A percentile compares a stretch with the other conserved stretches of the same genome.
Evolutionary conservation across 1,140 invertebrate genomes (phyloP).

Genomic region (Ceratosolen solmsi): DNA sequence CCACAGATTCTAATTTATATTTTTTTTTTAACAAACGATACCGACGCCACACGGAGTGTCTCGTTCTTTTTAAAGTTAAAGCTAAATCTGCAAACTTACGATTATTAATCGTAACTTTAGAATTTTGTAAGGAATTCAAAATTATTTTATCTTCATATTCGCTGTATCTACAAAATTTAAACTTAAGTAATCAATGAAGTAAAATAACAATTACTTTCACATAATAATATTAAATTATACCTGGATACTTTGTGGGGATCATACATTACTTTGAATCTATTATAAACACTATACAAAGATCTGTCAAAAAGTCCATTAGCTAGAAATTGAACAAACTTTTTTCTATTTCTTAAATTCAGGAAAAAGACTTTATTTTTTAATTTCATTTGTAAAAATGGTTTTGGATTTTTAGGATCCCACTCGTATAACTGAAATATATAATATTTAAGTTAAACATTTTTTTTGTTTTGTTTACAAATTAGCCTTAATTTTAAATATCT

Average conservation of each 20-base stretch:
- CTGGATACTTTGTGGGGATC: conserved; percentile 51
- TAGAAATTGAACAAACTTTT: conserved; percentile 64
- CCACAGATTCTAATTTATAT: not conserved
- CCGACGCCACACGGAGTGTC: conserved; percentile 65
- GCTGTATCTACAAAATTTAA: conserved; percentile 53
- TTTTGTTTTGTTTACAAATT: too few species aligned
- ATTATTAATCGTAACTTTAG: conserved; percentile 48
- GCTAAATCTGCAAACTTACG: conserved; percentile 60
- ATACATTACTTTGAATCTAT: conserved; percentile 61
- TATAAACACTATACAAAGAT: conserved; percentile 63
- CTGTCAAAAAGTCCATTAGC: conserved; percentile 60
- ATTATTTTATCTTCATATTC: conserved; percentile 61
- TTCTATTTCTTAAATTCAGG: conserved; percentile 51
- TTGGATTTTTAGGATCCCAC: conserved; percentile 52
- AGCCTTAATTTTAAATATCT: not conserved
- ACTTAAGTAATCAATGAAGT: conserved; percentile 28
- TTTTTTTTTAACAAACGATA: conserved; percentile 52
- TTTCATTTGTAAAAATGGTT: conserved; percentile 59
- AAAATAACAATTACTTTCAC: not conserved
- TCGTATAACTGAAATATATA: conserved; percentile 56
- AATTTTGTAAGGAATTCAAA: conserved; percentile 56
- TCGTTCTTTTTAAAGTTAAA: conserved; percentile 61
- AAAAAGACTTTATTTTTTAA: conserved; percentile 22
- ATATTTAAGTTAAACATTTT: not conserved
- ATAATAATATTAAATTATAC: conserved; percentile 50